Percentiles rank a stretch among this genome's conserved stretches.
Evolutionary conservation across 2,113 vertebrate genomes (phyloP).

Genomic region (Microcebus ravelobensis): DNA sequence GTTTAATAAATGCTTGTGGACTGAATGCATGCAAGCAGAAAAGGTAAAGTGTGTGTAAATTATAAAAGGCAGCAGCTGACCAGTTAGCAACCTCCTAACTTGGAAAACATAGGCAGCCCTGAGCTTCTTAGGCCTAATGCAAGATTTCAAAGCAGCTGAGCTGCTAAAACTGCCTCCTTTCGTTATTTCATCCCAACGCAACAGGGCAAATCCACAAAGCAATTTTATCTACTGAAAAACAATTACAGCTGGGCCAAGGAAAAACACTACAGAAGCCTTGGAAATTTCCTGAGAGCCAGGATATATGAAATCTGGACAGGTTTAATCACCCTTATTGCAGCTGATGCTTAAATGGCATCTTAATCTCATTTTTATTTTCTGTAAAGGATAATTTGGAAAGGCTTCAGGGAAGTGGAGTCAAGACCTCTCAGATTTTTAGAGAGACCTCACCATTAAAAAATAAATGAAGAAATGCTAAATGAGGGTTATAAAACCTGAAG

Average conservation of each 20-base stretch:
- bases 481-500: neutral
- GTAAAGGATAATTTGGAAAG: conserved; percentile 27
- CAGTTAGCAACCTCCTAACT: neutral
- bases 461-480: neutral
- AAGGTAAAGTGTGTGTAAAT: neutral
- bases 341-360: neutral
- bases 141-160: neutral
- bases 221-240: conserved; percentile 51
- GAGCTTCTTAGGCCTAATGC: neutral
- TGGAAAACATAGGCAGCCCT: neutral
- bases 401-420: neutral
- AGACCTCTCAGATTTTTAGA: neutral
- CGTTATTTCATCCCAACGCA: conserved; percentile 16
- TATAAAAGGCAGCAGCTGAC: neutral
- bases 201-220: conserved; percentile 16
- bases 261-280: neutral
- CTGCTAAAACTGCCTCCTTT: conserved; percentile 24
- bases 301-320: neutral
- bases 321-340: conserved; percentile 10
- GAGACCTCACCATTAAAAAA: neutral
- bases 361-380: conserved; percentile 48
- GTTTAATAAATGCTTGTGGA: neutral
- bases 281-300: conserved; percentile 52
- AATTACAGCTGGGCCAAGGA: neutral
- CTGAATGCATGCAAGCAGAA: neutral